These are phyloP conservation scores for Pseudochirops corinnae DNA, from an alignment of 2,797 vertebrate species.

Conservation along the genomic window DNA sequence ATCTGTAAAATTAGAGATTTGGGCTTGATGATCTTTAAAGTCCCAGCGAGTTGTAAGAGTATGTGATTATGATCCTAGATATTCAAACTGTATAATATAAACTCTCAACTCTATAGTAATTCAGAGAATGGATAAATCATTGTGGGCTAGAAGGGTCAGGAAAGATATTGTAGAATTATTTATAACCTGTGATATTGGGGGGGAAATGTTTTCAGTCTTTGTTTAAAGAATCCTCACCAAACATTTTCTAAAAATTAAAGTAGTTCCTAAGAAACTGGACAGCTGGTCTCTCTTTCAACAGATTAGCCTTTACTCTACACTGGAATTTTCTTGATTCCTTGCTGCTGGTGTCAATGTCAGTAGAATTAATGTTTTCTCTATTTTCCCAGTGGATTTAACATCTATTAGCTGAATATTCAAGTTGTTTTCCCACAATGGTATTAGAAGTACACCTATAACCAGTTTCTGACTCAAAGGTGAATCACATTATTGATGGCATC, in stretches of 20 bases:
- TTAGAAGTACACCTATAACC: conserved; percentile 53
- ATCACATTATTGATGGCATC: conserved; percentile 70
- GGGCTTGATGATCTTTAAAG: neutral
- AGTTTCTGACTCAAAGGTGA: conserved; percentile 70
- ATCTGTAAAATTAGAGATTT: neutral
- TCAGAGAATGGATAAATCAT: neutral
- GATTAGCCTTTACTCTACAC: conserved; percentile 45
- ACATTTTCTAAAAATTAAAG: conserved; percentile 47
- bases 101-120: neutral
- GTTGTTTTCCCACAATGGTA: conserved; percentile 74
- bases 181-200: neutral
- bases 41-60: neutral
- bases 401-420: conserved; percentile 74
- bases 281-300: conserved; percentile 62
- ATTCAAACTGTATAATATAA: neutral
- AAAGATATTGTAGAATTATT: neutral
- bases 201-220: neutral
- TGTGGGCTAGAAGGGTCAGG: neutral
- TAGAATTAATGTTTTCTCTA: conserved; percentile 21
- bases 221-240: neutral
- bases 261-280: conserved; percentile 62
- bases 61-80: neutral
- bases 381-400: conserved; percentile 52
- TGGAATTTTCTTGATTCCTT: conserved; percentile 52
- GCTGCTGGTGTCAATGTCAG: conserved; percentile 37